Evolutionary conservation across 2,797 vertebrate species (phyloP).

Genomic region (Macroramphosus scolopax): DNA sequence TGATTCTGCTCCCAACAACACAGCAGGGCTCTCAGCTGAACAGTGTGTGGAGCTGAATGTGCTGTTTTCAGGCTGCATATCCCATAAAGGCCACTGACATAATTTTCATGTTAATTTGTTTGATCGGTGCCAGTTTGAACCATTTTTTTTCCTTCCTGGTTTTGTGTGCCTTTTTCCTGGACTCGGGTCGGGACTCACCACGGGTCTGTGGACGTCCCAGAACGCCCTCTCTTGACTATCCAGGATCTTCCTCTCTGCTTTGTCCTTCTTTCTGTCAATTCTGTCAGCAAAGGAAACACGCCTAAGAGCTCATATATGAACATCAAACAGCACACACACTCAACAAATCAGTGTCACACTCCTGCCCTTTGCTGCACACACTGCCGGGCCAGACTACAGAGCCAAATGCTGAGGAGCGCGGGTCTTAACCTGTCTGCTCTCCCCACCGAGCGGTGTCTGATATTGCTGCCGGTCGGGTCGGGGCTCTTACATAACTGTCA

Average conservation of each 20-base stretch:
- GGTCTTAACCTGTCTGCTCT: conserved; percentile 45
- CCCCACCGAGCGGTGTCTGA: conserved; percentile 23
- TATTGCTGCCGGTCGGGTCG: conserved; percentile 25
- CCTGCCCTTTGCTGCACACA: background rate
- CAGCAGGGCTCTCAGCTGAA: conserved; percentile 12
- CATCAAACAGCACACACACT: conserved; percentile 11
- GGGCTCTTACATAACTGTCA: conserved; percentile 59
- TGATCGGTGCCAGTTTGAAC: background rate
- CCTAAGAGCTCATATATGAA: conserved; percentile 1
- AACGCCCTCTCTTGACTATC: conserved; percentile 97
- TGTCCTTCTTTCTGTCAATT: conserved; percentile 96
- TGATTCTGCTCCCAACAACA: conserved; percentile 26
- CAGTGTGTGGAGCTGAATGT: conserved; percentile 10
- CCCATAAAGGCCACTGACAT: conserved; percentile 1
- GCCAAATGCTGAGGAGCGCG: conserved; percentile 23
- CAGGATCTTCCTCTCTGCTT: conserved; percentile 95
- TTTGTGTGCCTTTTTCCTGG: background rate
- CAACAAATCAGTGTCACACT: too few species aligned
- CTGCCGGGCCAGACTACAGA: too few species aligned
- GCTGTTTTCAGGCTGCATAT: conserved; percentile 16
- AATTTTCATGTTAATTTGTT: background rate
- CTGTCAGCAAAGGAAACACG: conserved; percentile 68
- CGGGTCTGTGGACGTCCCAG: conserved; percentile 96
- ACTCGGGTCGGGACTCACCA: conserved; percentile 78
- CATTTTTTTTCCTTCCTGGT: background rate